phyloP scores from a whole-genome alignment of 1,140 invertebrate species.

The Apis florea region DNA sequence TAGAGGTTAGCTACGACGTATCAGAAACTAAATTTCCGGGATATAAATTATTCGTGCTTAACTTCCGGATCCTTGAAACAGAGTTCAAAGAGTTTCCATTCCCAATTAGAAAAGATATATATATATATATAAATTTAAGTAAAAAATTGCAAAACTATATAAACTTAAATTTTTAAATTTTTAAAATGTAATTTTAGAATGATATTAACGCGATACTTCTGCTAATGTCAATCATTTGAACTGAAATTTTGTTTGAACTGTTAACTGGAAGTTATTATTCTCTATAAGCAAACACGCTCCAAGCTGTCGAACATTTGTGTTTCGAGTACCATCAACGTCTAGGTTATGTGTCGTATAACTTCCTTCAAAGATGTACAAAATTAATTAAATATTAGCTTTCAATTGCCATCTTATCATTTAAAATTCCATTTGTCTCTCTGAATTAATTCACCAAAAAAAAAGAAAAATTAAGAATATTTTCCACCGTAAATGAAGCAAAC shows the following conservation, averaged over 20 bases:
- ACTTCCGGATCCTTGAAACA: neutral
- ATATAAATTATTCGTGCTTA: constrained; percentile 22
- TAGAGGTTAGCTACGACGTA: neutral
- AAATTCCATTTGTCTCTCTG: too few relatives aligned
- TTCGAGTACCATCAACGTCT: neutral
- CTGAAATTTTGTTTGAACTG: neutral
- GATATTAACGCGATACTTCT: too few relatives aligned
- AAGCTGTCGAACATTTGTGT: neutral
- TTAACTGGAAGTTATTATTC: neutral
- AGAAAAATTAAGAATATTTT: too few relatives aligned
- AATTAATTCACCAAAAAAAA: too few relatives aligned
- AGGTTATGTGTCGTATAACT: neutral
- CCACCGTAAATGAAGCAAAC: too few relatives aligned
- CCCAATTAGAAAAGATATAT: constrained; percentile 13
- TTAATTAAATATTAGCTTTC: neutral
- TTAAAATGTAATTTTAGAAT: too few relatives aligned
- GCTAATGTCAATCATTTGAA: neutral
- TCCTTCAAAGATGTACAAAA: neutral
- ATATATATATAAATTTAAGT: too few relatives aligned
- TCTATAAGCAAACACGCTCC: neutral
- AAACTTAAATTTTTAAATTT: neutral
- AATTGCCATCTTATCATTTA: too few relatives aligned
- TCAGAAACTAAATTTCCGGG: constrained; percentile 5
- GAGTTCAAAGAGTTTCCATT: neutral
- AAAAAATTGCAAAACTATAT: neutral